Evolutionary conservation across 35 echinoderm and acorn worm species (phyloP).

Genomic region (Ophiothrix spiculata): DNA sequence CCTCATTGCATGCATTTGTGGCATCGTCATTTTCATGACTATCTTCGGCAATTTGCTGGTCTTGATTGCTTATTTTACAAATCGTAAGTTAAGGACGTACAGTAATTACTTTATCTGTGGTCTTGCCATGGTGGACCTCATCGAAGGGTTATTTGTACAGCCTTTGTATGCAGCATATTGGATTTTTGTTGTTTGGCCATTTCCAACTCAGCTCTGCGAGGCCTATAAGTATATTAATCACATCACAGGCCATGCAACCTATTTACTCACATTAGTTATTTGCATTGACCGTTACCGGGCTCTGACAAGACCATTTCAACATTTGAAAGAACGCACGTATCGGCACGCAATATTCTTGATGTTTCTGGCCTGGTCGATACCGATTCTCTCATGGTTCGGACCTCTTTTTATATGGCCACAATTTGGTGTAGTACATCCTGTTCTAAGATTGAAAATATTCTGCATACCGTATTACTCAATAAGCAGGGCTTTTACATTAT

Average conservation of each 20-base stretch:
- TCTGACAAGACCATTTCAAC: conserved; percentile 4
- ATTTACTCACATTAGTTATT: conserved; percentile 12
- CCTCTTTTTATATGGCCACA: background rate
- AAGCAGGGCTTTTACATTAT: background rate
- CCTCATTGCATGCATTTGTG: background rate
- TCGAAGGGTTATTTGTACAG: conserved; percentile 17
- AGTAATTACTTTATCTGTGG: conserved; percentile 51
- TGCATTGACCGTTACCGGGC: conserved; percentile 27
- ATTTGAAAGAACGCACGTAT: background rate
- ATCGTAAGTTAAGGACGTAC: conserved; percentile 21
- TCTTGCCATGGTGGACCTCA: conserved; percentile 49
- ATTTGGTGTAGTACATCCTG: background rate
- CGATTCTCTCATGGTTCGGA: background rate
- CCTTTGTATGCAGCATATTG: background rate
- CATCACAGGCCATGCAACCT: background rate
- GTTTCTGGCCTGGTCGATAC: background rate
- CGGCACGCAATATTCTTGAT: conserved; percentile 4
- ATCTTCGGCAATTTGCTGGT: conserved; percentile 41
- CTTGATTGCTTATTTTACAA: conserved; percentile 26
- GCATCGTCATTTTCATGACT: background rate
- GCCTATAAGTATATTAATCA: conserved; percentile 11
- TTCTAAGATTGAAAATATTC: background rate
- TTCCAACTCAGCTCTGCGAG: background rate
- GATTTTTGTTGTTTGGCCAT: conserved; percentile 23
- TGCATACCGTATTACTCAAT: background rate